Percentiles rank a stretch among this genome's conserved stretches.
These are phyloP conservation scores for Emydura subglobosa DNA, from an alignment of 2,113 vertebrate species.

Conservation along the genomic window DNA sequence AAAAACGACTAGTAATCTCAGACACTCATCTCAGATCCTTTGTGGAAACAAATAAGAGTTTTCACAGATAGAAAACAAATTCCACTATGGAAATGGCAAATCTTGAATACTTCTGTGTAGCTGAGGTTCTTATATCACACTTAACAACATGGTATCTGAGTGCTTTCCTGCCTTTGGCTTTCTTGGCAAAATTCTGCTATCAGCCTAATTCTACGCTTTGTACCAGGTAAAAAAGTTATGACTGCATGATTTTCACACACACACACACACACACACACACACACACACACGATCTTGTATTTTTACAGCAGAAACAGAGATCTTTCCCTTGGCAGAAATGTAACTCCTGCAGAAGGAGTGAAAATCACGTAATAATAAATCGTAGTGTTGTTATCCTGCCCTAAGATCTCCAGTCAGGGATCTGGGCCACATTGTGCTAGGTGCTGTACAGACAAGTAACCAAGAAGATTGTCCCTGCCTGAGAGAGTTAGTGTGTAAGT, in stretches of 20 bases:
- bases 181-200: no score
- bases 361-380: neutral
- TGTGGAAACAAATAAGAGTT: neutral
- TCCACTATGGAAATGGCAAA: neutral
- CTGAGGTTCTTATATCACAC: neutral
- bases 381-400: no score
- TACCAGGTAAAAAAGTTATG: neutral
- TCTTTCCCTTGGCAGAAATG: neutral
- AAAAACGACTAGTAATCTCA: neutral
- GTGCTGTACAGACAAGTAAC: neutral
- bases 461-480: neutral
- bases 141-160: neutral
- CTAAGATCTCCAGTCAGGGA: fast-evolving
- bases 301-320: neutral
- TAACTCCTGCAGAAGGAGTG: neutral
- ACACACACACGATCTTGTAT: neutral
- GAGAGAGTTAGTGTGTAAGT: neutral
- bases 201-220: neutral
- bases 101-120: neutral
- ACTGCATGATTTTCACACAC: neutral
- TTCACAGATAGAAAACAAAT: neutral
- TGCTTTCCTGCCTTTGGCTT: neutral
- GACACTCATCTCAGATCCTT: neutral
- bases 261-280: neutral
- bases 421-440: neutral